Conservation (phyloP, 2,888 invertebrate genomes). For the Agapetus fuscipes region DNA sequence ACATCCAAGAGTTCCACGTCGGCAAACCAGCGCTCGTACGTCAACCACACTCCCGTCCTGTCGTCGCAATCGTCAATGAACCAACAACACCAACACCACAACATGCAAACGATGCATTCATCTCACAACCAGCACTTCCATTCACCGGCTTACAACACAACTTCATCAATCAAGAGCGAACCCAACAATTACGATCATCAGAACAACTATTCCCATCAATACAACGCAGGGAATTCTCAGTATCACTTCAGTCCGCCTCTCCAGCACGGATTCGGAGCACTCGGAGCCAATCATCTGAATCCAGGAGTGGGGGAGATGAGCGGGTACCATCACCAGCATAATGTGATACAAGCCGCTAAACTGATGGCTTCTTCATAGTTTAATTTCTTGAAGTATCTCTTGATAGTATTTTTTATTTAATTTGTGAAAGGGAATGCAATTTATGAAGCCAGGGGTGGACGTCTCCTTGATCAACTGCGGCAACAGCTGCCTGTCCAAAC, state of each 20-base stretch:
- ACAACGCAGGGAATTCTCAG: conserved; percentile 33
- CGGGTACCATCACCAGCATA: conserved; percentile 76
- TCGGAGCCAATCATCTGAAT: conserved; percentile 26
- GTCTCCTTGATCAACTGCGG: no score
- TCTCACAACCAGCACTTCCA: conserved; percentile 36
- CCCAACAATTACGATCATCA: conserved; percentile 29
- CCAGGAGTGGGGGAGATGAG: conserved; percentile 49
- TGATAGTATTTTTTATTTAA: no score
- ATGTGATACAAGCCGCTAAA: conserved; percentile 76
- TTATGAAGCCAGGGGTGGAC: no score
- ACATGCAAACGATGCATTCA: conserved; percentile 20
- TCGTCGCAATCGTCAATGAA: conserved; percentile 27
- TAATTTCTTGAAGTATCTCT: no score
- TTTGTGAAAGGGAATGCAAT: no score
- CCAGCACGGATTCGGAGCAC: conserved; percentile 33
- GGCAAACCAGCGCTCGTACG: conserved; percentile 33
- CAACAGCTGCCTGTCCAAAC: no score
- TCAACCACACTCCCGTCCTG: conserved; percentile 49
- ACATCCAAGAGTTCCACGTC: conserved; percentile 21
- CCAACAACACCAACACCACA: conserved; percentile 23
- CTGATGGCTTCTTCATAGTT: conserved; percentile 74
- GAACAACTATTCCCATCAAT: conserved; percentile 35
- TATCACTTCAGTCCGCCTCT: conserved; percentile 18
- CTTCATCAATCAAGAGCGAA: conserved; percentile 28
- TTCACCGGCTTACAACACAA: conserved; percentile 27